Evolutionary conservation across 2,797 vertebrate species (phyloP).

Genomic region (Botia kubotai): DNA sequence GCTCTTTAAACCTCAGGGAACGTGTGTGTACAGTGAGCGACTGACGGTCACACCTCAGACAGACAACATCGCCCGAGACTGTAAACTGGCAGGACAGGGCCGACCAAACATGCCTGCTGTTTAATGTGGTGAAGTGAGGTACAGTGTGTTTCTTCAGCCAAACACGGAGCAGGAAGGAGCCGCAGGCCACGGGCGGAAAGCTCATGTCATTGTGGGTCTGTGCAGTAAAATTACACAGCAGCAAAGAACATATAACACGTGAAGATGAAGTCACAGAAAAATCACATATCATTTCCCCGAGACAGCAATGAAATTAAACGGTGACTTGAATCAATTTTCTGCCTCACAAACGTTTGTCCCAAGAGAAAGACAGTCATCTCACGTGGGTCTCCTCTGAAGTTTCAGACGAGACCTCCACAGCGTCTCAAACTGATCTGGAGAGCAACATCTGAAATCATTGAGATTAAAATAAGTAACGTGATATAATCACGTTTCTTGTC

Average conservation of each 20-base stretch:
- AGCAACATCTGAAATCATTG: too few species aligned
- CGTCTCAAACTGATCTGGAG: too few species aligned
- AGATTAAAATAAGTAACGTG: too few species aligned
- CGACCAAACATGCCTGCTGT: conserved; percentile 20
- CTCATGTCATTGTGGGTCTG: conserved; percentile 29
- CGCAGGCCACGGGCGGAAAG: background rate
- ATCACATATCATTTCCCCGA: background rate
- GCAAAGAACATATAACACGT: background rate
- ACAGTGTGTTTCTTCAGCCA: conserved; percentile 7
- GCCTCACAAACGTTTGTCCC: too few species aligned
- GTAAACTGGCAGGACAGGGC: conserved; percentile 27
- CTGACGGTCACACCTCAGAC: conserved; percentile 32
- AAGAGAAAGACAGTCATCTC: too few species aligned
- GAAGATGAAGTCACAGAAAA: background rate
- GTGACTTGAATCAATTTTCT: too few species aligned
- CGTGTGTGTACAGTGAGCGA: conserved; percentile 18
- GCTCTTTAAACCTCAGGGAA: conserved; percentile 1
- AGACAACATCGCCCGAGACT: conserved; percentile 40
- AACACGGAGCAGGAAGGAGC: background rate
- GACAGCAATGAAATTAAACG: too few species aligned
- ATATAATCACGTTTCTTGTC: too few species aligned
- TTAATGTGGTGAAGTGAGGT: conserved; percentile 25
- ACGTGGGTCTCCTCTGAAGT: too few species aligned
- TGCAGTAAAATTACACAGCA: conserved; percentile 9
- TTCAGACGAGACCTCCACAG: too few species aligned